Base-by-base conservation (phyloP, 1,140 invertebrate species). In the Heterodera schachtii region DNA sequence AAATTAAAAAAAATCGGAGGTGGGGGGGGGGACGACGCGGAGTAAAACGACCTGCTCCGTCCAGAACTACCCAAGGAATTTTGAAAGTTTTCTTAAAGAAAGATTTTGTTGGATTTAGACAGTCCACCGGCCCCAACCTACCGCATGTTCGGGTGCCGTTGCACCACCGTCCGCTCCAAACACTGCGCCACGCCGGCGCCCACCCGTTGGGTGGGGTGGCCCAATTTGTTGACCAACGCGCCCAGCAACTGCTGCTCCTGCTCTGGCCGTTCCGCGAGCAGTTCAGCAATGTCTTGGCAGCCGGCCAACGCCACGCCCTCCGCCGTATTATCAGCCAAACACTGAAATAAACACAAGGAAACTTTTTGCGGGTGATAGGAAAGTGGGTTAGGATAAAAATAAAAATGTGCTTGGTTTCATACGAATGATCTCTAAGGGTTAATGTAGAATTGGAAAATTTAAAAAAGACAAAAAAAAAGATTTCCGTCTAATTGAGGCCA, bases 101-200 rank as follows among this genome's bases (percentile, higher is more conserved):
- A 49, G 9, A 49, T 49, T 49, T 49, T 6, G 79, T 95, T 94
- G 0, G 95, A 93, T 92, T 97, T 95, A 60, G n/a, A n/a, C n/a
- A n/a, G n/a, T n/a, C 92, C 11, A 52, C 2, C 49, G 11, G 11
- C 0, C 6, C 2, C 49, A 6, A 52, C 49, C 6, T 2, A 90
- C 95, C 97, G 97, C 95, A 98, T 98, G 79, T 95, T 94, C 0
- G 95, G 94, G 92, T 98, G 96, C 57, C 57, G 57, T 82, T 94
- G 92, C 71, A 93, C 92, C 76, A 84, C 85, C n/a, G 97, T 91
- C 2, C 98, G 90, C 87, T 94, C 94, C n/a, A 99, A 91, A 85
- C 95, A 93, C 90, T 95, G 94, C 60, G 95, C 93, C 0, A 94
- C 93, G 91, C 95, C 95, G 0, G 95, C 94, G 0, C 94, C 95